Evolutionary conservation across 2,113 vertebrate species (phyloP).

Genomic region (Dermatemys mawii): DNA sequence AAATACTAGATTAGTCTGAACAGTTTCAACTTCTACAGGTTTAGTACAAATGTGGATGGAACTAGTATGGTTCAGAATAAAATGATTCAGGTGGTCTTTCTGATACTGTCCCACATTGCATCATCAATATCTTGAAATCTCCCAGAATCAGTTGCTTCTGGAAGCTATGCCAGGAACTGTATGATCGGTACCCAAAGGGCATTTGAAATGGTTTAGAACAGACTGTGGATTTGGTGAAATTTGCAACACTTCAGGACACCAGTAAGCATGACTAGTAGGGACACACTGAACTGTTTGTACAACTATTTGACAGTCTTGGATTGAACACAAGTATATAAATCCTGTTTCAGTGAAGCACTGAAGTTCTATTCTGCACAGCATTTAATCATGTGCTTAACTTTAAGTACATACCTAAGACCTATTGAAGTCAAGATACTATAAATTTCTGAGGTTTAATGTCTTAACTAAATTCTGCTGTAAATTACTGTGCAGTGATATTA

Average conservation of each 20-base stretch:
- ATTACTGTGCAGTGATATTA: neutral
- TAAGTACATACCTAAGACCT: neutral
- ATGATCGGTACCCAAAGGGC: neutral
- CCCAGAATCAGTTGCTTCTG: neutral
- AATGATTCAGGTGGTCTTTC: neutral
- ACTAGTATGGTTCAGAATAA: neutral
- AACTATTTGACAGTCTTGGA: neutral
- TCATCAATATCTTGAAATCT: neutral
- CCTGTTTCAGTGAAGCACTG: neutral
- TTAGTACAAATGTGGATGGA: neutral
- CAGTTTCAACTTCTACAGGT: neutral
- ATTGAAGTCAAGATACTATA: neutral
- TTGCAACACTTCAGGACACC: neutral
- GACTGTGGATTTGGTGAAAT: neutral
- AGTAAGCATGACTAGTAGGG: neutral
- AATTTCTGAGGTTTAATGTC: neutral
- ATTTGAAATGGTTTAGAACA: neutral
- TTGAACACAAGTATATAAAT: neutral
- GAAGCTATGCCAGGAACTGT: neutral
- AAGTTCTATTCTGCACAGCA: neutral
- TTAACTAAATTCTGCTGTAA: neutral
- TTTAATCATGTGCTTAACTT: neutral
- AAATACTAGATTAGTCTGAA: neutral
- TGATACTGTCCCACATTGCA: neutral
- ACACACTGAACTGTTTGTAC: neutral